Evolutionary conservation across 2,888 invertebrate genomes (phyloP).

Genomic region (Formica aserva): DNA sequence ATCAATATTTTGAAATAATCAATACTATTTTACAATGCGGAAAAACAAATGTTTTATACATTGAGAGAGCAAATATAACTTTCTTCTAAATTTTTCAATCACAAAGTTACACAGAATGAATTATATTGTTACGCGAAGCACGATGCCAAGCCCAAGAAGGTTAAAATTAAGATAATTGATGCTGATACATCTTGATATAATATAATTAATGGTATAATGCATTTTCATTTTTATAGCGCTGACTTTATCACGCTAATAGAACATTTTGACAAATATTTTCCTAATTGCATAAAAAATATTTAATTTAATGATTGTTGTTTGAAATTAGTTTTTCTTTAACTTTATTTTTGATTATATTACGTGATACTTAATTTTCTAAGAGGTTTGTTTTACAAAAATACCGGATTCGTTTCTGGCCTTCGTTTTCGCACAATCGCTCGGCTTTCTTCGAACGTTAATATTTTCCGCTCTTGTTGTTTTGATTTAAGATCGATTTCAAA

Average conservation of each 20-base stretch:
- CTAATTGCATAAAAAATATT: background rate
- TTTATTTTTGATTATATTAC: background rate
- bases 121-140: constrained; percentile 2
- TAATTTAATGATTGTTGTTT: background rate
- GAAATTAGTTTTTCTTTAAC: background rate
- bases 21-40: background rate
- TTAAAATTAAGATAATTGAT: constrained; percentile 17
- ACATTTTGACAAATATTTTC: background rate
- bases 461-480: constrained; percentile 65
- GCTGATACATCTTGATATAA: background rate
- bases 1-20: background rate
- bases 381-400: background rate
- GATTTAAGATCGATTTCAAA: constrained; percentile 77
- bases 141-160: constrained; percentile 17
- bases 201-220: background rate
- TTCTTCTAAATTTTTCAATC: background rate
- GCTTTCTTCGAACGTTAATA: constrained; percentile 13
- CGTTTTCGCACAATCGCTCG: background rate
- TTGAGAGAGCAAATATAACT: background rate
- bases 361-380: background rate
- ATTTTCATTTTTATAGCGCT: background rate
- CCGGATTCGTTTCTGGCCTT: background rate
- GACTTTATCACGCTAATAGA: background rate
- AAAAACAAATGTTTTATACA: background rate
- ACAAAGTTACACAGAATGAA: background rate